Evolutionary conservation across 2,888 invertebrate genomes (phyloP).

Genomic region (Bimastos eiseni): DNA sequence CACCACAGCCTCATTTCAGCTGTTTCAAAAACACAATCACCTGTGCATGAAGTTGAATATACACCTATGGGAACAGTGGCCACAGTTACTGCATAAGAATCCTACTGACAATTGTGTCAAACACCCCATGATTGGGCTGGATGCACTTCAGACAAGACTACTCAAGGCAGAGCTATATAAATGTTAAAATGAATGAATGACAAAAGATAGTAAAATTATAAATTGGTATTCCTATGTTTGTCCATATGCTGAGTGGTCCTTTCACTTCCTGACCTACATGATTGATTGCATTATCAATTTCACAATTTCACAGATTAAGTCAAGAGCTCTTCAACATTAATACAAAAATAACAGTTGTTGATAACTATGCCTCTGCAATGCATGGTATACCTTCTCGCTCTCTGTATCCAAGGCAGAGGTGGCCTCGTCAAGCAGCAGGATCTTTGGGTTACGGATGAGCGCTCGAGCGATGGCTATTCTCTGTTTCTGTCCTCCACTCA

Average conservation of each 20-base stretch:
- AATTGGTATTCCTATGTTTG: neutral
- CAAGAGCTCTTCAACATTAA: neutral
- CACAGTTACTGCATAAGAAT: no score
- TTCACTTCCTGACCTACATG: neutral
- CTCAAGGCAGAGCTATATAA: no score
- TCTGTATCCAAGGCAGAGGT: conserved; percentile 63
- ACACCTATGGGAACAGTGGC: no score
- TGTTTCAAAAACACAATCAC: neutral
- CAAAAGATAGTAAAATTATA: neutral
- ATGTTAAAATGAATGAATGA: no score
- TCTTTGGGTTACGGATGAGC: conserved; percentile 60
- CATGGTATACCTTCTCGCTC: conserved; percentile 53
- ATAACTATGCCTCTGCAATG: neutral
- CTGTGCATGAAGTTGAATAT: no score
- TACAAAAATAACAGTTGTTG: neutral
- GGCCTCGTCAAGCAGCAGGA: conserved; percentile 63
- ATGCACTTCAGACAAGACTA: no score
- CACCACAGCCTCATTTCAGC: neutral
- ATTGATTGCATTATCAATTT: neutral
- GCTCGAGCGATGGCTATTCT: conserved; percentile 64
- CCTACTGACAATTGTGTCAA: no score
- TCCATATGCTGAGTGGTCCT: neutral
- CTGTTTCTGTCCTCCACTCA: conserved; percentile 64
- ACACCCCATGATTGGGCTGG: no score
- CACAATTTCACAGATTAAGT: no score